Conservation (phyloP, 1,140 invertebrate genomes). For the Zophobas morio region DNA sequence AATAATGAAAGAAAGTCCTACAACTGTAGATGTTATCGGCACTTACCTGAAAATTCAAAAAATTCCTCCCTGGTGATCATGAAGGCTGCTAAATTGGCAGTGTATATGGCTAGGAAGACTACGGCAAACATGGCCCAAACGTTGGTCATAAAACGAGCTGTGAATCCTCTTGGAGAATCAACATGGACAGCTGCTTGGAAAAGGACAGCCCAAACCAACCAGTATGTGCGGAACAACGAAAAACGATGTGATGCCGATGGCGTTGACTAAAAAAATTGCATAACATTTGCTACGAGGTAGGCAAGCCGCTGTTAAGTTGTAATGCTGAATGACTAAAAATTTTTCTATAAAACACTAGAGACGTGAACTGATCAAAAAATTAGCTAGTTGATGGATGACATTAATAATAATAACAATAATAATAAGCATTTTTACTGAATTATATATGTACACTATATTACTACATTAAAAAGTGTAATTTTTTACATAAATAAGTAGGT, state of each 20-base stretch:
- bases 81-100: constrained; percentile 97
- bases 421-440: no score
- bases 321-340: no score
- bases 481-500: no score
- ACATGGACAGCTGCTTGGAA: constrained; percentile 97
- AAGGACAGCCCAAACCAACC: constrained; percentile 99
- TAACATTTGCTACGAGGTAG: background rate
- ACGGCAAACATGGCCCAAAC: constrained; percentile 99
- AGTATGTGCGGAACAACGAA: constrained; percentile 96
- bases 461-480: no score
- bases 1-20: background rate
- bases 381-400: no score
- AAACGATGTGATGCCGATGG: constrained; percentile 86
- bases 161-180: constrained; percentile 94
- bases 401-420: no score
- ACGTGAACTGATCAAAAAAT: no score
- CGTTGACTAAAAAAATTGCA: constrained; percentile 7
- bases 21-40: background rate
- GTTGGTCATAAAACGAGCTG: constrained; percentile 95
- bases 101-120: constrained; percentile 95
- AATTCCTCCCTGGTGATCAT: constrained; percentile 99
- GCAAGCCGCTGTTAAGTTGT: no score
- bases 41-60: constrained; percentile 86
- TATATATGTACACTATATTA: no score
- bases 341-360: no score